phyloP scores from a whole-genome alignment of 2,113 vertebrate genomes.

The Chaetodon auriga region DNA sequence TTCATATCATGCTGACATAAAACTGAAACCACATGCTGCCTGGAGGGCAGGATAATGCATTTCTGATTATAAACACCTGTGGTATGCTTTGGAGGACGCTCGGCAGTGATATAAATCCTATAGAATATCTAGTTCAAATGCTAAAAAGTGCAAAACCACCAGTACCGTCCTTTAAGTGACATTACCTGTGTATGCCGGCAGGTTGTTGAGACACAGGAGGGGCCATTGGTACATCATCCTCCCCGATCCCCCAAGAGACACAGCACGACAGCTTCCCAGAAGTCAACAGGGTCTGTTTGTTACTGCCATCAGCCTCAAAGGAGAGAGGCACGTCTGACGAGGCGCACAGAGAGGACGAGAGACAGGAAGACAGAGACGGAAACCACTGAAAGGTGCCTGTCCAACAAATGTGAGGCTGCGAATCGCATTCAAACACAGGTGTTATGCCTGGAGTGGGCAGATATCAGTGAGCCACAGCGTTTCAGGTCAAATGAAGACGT shows the following conservation, averaged over 20 bases:
- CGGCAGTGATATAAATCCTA: not conserved
- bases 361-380: not conserved
- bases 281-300: slow-evolving; percentile 91
- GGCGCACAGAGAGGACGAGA: not conserved
- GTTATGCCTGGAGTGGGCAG: not conserved
- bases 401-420: not conserved
- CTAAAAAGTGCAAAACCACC: not conserved
- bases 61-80: not conserved
- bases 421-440: not conserved
- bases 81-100: not conserved
- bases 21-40: not conserved
- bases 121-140: not conserved
- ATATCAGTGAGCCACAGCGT: not conserved
- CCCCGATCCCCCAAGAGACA: slow-evolving; percentile 92
- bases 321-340: slow-evolving; percentile 92
- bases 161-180: not conserved
- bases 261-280: slow-evolving; percentile 93
- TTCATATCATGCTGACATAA: not conserved
- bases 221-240: slow-evolving; percentile 89
- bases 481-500: not conserved
- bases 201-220: slow-evolving; percentile 87
- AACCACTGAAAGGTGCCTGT: not conserved
- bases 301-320: slow-evolving; percentile 92
- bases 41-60: not conserved
- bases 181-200: slow-evolving; percentile 86